phyloP scores from a whole-genome alignment of 2,113 vertebrate genomes.

The Urocynchramus pylzowi region DNA sequence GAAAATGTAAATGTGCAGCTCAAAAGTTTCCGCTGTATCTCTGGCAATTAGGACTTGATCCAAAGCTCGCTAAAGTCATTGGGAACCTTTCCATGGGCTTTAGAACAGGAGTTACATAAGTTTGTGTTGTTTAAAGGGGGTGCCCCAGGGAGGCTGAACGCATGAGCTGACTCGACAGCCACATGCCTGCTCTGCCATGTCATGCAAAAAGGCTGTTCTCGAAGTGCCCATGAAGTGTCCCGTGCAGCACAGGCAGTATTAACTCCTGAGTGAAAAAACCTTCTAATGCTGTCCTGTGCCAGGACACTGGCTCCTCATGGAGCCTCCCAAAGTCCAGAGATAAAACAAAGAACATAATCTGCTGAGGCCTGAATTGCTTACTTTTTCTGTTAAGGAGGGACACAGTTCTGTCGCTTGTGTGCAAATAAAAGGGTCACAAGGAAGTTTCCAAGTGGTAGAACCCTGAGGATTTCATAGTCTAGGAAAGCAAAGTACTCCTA shows the following conservation, averaged over 20 bases:
- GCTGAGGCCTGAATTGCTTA: not conserved
- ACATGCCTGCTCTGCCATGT: not conserved
- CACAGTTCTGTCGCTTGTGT: not conserved
- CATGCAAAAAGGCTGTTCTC: not conserved
- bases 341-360: not conserved
- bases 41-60: not conserved
- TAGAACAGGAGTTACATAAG: not conserved
- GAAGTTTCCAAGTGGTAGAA: not conserved
- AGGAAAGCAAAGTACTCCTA: not conserved
- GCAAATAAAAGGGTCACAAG: not conserved
- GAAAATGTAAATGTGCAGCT: not conserved
- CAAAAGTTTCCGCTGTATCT: constrained; percentile 14
- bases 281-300: not conserved
- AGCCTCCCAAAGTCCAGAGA: not conserved
- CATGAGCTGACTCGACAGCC: not conserved
- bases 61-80: not conserved
- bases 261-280: not conserved
- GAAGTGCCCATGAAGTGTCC: not conserved
- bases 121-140: not conserved
- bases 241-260: not conserved
- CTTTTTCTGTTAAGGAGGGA: not conserved
- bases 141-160: not conserved
- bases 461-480: not conserved
- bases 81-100: not conserved
- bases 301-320: not conserved